Conservation (phyloP, 64 coral and sea anemone genomes). For the Platygyra sinensis region DNA sequence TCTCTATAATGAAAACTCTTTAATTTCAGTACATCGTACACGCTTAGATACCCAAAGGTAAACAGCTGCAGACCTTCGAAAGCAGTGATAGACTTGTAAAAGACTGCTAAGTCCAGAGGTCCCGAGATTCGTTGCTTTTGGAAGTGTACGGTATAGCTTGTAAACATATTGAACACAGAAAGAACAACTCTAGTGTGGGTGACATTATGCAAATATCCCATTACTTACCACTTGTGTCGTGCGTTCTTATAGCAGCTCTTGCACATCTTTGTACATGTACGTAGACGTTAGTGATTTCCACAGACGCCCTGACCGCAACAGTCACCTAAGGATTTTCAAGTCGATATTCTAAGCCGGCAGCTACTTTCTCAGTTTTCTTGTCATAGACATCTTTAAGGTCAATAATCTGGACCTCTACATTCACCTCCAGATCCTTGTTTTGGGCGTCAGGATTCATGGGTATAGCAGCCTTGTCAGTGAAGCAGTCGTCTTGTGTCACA, state of each 20-base stretch:
- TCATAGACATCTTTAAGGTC: slow-evolving; percentile 15
- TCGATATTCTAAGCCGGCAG: background rate
- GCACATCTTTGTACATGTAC: background rate
- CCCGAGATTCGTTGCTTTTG: no score
- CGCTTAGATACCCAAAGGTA: no score
- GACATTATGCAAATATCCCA: background rate
- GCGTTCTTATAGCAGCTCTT: slow-evolving; percentile 12
- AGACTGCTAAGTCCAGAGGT: no score
- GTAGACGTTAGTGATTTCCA: background rate
- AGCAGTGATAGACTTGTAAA: no score
- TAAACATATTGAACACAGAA: no score
- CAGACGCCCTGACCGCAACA: background rate
- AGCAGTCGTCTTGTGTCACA: background rate
- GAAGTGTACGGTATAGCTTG: no score
- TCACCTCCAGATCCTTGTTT: background rate
- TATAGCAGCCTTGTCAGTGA: background rate
- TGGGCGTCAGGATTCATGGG: background rate
- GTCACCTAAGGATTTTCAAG: background rate
- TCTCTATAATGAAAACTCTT: no score
- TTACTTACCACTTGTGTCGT: slow-evolving; percentile 14
- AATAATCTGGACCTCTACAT: slow-evolving; percentile 3
- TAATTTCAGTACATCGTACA: no score
- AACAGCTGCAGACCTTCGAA: no score
- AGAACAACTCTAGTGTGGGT: no score
- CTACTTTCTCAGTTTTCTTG: slow-evolving; percentile 14